Percentiles rank a stretch among this genome's conserved stretches.
These are phyloP conservation scores for Andrena bicolor DNA, from an alignment of 2,888 invertebrate species.

Conservation along the genomic window DNA sequence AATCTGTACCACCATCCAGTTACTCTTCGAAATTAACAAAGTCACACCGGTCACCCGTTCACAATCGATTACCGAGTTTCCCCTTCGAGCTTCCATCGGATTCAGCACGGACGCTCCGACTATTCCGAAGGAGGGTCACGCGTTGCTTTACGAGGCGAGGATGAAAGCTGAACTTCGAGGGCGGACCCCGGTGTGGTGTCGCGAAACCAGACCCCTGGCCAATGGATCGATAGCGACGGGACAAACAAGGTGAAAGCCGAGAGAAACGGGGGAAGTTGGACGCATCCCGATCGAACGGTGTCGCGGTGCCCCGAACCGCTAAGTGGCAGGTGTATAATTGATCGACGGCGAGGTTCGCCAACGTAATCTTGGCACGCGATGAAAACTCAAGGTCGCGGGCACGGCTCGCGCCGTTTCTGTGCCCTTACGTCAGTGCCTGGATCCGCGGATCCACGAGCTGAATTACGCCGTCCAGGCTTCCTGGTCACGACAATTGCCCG, in stretches of 20 bases:
- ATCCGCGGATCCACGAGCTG: constrained; percentile 33
- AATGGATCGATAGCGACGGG: constrained; percentile 20
- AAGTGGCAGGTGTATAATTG: constrained; percentile 63
- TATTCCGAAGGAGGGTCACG: not conserved
- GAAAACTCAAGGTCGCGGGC: constrained; percentile 79
- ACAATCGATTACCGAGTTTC: too few relatives aligned
- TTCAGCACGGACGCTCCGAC: too few relatives aligned
- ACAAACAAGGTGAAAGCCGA: constrained; percentile 11
- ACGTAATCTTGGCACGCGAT: constrained; percentile 79
- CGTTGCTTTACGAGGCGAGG: not conserved
- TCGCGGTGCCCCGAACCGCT: not conserved
- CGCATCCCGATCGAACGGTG: constrained; percentile 9
- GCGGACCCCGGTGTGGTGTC: not conserved
- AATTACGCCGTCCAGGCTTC: constrained; percentile 27
- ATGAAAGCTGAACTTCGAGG: not conserved
- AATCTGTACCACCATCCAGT: too few relatives aligned
- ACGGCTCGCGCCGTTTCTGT: constrained; percentile 57
- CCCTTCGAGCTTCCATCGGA: too few relatives aligned
- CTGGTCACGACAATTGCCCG: constrained; percentile 38
- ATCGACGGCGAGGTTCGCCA: constrained; percentile 62
- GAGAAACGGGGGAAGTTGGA: not conserved
- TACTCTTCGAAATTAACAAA: too few relatives aligned
- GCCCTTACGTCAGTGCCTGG: constrained; percentile 61
- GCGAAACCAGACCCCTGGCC: constrained; percentile 14
- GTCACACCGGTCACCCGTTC: too few relatives aligned